Evolutionary conservation across 2,888 invertebrate genomes (phyloP).

Genomic region (Mellilla xanthometata): DNA sequence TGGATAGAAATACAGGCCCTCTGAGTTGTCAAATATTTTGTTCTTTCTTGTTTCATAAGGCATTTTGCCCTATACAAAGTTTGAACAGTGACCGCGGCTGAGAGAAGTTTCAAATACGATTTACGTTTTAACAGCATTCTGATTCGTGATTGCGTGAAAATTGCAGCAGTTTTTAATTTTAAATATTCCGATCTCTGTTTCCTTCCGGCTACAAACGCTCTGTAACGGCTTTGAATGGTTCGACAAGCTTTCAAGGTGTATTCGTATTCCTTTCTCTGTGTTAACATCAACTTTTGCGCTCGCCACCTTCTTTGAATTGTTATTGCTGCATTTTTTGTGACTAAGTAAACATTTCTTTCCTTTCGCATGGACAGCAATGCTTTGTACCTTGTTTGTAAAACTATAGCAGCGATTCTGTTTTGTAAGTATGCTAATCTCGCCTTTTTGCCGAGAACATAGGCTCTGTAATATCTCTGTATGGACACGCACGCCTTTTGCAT

Average conservation of each 20-base stretch:
- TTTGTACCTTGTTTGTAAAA: conserved; percentile 63
- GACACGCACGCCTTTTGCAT: conserved; percentile 51
- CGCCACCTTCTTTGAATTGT: conserved; percentile 61
- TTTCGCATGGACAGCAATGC: conserved; percentile 53
- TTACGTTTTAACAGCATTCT: neutral
- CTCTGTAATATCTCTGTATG: conserved; percentile 69
- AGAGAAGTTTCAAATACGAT: conserved; percentile 42
- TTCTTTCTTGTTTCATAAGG: conserved; percentile 54
- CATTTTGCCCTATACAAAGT: conserved; percentile 58
- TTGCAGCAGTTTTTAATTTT: conserved; percentile 46
- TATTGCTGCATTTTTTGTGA: conserved; percentile 36
- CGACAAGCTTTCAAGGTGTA: conserved; percentile 51
- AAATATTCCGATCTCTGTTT: conserved; percentile 46
- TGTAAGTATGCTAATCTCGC: conserved; percentile 49
- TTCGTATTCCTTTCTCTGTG: conserved; percentile 52
- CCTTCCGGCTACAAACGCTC: conserved; percentile 46
- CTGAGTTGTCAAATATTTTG: conserved; percentile 54
- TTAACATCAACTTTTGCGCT: conserved; percentile 56
- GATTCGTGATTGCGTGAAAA: conserved; percentile 57
- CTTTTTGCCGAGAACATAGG: conserved; percentile 42
- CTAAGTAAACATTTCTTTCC: conserved; percentile 54
- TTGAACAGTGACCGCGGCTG: conserved; percentile 45
- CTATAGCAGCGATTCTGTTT: conserved; percentile 36
- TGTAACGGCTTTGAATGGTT: conserved; percentile 66
- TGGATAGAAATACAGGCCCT: conserved; percentile 66